Evolutionary conservation across 2,888 invertebrate genomes (phyloP).

Genomic region (Chymomyza amoena): DNA sequence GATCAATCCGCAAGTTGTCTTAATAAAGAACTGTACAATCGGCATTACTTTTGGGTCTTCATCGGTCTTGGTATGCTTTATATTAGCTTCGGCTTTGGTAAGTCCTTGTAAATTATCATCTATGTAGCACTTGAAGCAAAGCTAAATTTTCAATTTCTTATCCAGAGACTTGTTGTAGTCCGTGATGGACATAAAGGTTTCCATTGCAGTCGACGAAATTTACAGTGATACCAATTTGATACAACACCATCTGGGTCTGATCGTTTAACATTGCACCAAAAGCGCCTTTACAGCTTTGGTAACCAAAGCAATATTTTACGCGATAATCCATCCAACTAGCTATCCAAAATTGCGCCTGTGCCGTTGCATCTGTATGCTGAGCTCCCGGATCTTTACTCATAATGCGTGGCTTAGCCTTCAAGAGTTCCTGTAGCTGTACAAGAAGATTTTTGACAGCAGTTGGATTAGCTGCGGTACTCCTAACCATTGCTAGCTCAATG

Average conservation of each 20-base stretch:
- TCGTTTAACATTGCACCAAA: slow-evolving; percentile 99
- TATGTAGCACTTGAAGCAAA: slow-evolving; percentile 99
- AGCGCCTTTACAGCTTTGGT: slow-evolving; percentile 98
- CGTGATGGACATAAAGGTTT: slow-evolving; percentile 91
- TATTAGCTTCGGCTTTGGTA: too few relatives aligned
- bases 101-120: slow-evolving; percentile 88
- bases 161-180: slow-evolving; percentile 89
- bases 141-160: slow-evolving; percentile 97
- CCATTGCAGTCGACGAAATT: slow-evolving; percentile 95
- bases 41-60: too few relatives aligned
- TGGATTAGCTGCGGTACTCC: too few relatives aligned
- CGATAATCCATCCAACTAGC: slow-evolving; percentile 99
- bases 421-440: too few relatives aligned
- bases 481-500: too few relatives aligned
- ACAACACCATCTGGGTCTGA: slow-evolving; percentile 94
- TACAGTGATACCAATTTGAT: slow-evolving; percentile 94
- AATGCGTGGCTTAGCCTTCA: slow-evolving; percentile 78
- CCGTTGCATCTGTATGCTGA: slow-evolving; percentile 96
- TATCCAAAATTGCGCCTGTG: slow-evolving; percentile 97
- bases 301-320: slow-evolving; percentile 99
- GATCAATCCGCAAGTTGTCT: too few relatives aligned
- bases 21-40: too few relatives aligned
- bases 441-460: too few relatives aligned
- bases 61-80: too few relatives aligned
- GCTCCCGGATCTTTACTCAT: slow-evolving; percentile 83